Percentiles rank a stretch among this genome's conserved stretches.
phyloP scores from a whole-genome alignment of 2,888 invertebrate species.

The Zelleria hepariella region DNA sequence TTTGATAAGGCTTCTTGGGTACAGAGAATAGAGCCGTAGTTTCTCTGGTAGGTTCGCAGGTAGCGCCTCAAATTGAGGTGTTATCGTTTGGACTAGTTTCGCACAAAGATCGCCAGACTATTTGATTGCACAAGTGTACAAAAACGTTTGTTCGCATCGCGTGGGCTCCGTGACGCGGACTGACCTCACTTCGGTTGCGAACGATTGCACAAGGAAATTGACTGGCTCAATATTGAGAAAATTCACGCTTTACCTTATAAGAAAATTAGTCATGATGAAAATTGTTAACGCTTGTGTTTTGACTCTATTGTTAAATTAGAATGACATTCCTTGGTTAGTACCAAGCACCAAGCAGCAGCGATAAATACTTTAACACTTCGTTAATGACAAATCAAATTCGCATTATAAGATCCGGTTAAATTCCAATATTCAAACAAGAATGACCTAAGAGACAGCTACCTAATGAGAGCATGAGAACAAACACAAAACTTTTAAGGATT shows the following conservation, averaged over 20 bases:
- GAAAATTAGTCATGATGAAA: not conserved
- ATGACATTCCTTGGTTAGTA: not conserved
- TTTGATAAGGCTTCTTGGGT: not conserved
- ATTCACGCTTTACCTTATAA: not conserved
- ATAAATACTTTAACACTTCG: not conserved
- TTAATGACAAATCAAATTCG: not conserved
- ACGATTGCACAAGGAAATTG: slow-evolving; percentile 31
- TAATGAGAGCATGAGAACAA: not conserved
- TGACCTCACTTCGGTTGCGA: slow-evolving; percentile 22
- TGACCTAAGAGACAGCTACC: not conserved
- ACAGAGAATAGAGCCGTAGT: slow-evolving; percentile 16
- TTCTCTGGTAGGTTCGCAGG: not conserved
- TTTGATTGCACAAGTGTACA: slow-evolving; percentile 50
- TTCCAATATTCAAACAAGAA: not conserved
- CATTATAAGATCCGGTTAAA: not conserved
- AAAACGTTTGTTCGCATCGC: slow-evolving; percentile 28
- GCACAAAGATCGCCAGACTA: slow-evolving; percentile 28
- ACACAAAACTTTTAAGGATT: slow-evolving; percentile 55
- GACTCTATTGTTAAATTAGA: not conserved
- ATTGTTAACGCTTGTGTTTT: not conserved
- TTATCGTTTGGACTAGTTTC: slow-evolving; percentile 23
- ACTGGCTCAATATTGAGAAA: not conserved
- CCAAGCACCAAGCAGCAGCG: not conserved
- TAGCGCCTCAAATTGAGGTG: not conserved
- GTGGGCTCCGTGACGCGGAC: slow-evolving; percentile 29